Evolutionary conservation across 2,888 invertebrate genomes (phyloP).

Genomic region (Hirtodrosophila histrioides): DNA sequence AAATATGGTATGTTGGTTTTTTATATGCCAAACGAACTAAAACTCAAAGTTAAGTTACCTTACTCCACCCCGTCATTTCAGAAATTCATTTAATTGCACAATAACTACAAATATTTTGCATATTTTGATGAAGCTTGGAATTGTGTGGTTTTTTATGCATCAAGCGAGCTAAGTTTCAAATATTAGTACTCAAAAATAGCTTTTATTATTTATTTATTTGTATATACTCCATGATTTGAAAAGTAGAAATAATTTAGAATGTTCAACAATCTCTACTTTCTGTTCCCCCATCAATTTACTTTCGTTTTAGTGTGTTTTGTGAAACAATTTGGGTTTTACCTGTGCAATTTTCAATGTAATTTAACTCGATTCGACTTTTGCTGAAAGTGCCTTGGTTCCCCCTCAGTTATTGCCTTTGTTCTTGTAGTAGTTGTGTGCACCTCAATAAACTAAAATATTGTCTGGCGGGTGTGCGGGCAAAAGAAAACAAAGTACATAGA

Average conservation of each 20-base stretch:
- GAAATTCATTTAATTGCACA: too few species aligned
- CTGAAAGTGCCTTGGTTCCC: conserved; percentile 32
- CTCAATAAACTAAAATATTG: conserved; percentile 54
- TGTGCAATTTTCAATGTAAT: conserved; percentile 73
- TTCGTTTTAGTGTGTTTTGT: conserved; percentile 33
- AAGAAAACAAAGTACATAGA: conserved; percentile 41
- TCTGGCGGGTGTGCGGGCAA: conserved; percentile 20
- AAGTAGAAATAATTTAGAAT: conserved; percentile 2
- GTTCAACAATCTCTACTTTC: background rate
- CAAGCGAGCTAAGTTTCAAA: too few species aligned
- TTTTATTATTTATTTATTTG: too few species aligned
- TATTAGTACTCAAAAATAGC: too few species aligned
- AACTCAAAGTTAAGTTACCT: too few species aligned
- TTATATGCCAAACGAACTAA: too few species aligned
- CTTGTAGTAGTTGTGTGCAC: conserved; percentile 23
- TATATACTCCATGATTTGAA: background rate
- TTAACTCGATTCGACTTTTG: conserved; percentile 67
- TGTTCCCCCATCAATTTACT: conserved; percentile 12
- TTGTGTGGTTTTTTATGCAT: too few species aligned
- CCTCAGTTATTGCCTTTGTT: conserved; percentile 14
- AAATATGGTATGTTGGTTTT: too few species aligned
- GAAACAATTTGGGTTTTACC: conserved; percentile 55
- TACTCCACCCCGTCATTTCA: too few species aligned
- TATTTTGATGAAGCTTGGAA: too few species aligned
- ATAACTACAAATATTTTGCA: too few species aligned